Evolutionary conservation across 2,888 invertebrate species (phyloP).

Genomic region (Polyommatus iphigenia): DNA sequence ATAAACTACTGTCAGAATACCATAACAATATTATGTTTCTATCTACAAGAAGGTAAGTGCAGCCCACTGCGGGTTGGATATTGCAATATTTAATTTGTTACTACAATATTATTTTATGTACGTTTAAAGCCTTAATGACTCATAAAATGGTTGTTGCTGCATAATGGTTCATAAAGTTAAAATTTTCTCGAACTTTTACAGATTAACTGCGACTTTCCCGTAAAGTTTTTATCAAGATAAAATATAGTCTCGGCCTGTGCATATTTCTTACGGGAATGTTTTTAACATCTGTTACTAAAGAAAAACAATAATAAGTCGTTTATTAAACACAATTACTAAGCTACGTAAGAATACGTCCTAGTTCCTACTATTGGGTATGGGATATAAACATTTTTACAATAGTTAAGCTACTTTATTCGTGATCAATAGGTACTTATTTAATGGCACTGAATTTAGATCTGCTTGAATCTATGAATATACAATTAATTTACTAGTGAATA

Average conservation of each 20-base stretch:
- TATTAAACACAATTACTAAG: not conserved
- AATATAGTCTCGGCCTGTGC: not conserved
- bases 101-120: not conserved
- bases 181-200: constrained; percentile 9
- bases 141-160: not conserved
- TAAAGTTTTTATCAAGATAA: constrained; percentile 21
- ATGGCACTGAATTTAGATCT: too few species aligned
- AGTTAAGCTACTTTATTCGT: too few species aligned
- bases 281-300: not conserved
- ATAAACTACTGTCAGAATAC: too few species aligned
- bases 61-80: not conserved
- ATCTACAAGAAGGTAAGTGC: too few species aligned
- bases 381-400: too few species aligned
- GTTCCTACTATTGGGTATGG: too few species aligned
- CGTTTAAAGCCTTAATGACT: not conserved
- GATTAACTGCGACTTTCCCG: constrained; percentile 10
- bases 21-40: too few species aligned
- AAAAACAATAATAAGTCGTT: not conserved
- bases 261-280: not conserved
- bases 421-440: too few species aligned
- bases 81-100: not conserved
- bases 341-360: too few species aligned
- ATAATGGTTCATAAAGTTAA: constrained; percentile 12
- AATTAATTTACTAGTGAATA: too few species aligned
- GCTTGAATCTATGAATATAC: not conserved